Base-by-base conservation (phyloP, 2,888 invertebrate species). In the Allacma fusca region DNA sequence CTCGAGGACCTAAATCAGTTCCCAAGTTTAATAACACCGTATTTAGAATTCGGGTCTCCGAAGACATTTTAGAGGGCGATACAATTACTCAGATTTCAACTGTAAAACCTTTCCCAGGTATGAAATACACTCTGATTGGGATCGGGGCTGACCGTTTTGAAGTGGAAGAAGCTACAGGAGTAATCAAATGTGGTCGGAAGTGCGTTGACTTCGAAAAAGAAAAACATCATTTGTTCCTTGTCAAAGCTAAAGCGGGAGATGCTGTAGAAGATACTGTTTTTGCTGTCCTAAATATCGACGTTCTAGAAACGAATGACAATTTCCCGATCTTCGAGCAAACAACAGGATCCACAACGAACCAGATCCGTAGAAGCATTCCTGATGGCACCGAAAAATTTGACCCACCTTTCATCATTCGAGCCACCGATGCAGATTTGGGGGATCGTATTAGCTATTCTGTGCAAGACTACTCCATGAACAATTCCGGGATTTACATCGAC, bases 351-450 rank as follows among this genome's bases (percentile, higher is more conserved):
- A 34, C 29, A 1, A 23, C 65, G 2, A 78, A 78, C 40, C 84
- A 85, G 77, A 79, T 81, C 21, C 79, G 85, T 19, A 80, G 93
- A 76, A 93, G 92, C 0, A 91, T 95, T 7, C 89, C 92, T 78
- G 94, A 95, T 85, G 92, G 92, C 0, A 92, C 92, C 0, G 89
- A 89, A 0, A 90, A 89, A 82, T 94, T 95, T 85, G 92, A 94
- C 82, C 93, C 95, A 0, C 93, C 93, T 79, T 90, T 95, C 83
- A 90, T 92, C 81, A 91, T 95, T 13, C 89, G 91, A 86, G 91
- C 83, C 0, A 73, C 73, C 2, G 83, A 84, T 78, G 75, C 80
- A 4, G 83, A 84, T 79, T 65, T 80, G 43, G 79, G 81, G 40
- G 83, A 84, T 74, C 78, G 78, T 5, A 74, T 84, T 1, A 77